Evolutionary conservation across 2,113 vertebrate genomes (phyloP), one percentile per base, ranked within the genome.

Genomic region (Channa argus): DNA sequence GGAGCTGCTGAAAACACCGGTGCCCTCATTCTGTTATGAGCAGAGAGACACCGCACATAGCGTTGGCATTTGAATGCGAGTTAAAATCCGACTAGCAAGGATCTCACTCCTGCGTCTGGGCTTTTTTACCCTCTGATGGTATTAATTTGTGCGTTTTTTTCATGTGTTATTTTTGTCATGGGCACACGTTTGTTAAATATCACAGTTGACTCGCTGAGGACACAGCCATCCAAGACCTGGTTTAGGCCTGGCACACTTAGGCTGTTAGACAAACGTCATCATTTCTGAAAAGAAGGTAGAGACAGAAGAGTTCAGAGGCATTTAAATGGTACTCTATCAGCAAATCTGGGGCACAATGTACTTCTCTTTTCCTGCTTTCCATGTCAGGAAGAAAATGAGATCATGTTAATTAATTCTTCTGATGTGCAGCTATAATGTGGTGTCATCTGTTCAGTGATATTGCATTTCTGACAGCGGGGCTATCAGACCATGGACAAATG

Each of bases 361-460:
- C 76, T 67, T 74, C 74, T 78, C 72, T 81, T 78, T 79, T 60
- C 83, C 77, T 34, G 63, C 63, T 83, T 88, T 71, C 62, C 43
- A 38, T 61, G 73, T 66, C 14, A 70, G 82, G 86, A 87, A 89
- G 90, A 92, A 84, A 91, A 86, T 85, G 60, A 34, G 88, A 90
- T 86, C 71, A 66, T 52, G 80, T 86, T 91, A 91, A 91, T 92
- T 89, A 87, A 91, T 91, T 74, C 73, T 60, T 81, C 56, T 81
- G 84, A 77, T 84, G 82, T 85, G 74, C 81, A 15, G 74, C 79
- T 84, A 65, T 90, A 92, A 91, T 85, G 82, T 69, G 55, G 70
- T 83, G 71, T 83, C 80, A 90, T 89, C 88, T 80, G 82, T 80
- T 86, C 76, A 61, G 56, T 52, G 80, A 81, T 86, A 86, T 85